Percentiles rank a stretch among this genome's conserved stretches.
Conservation (phyloP, 2,113 vertebrate species). For the Ramphastos sulfuratus region DNA sequence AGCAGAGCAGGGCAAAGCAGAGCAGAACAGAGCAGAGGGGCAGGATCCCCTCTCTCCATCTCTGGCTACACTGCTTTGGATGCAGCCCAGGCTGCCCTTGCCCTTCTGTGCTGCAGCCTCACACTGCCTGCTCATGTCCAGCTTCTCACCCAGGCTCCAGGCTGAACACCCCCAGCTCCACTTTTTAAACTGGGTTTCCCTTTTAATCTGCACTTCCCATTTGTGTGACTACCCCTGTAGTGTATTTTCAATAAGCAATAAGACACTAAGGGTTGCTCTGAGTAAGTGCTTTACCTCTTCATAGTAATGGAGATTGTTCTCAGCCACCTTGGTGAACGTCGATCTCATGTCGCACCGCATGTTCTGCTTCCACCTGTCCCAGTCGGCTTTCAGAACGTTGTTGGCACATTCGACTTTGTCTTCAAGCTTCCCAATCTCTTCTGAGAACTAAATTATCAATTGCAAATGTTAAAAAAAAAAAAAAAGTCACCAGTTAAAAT, state of each 20-base stretch:
- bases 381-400: slow-evolving; percentile 87
- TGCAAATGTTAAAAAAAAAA: background rate
- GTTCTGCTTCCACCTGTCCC: slow-evolving; percentile 86
- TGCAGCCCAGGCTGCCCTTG: too few relatives aligned
- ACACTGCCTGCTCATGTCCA: too few relatives aligned
- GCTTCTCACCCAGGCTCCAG: too few relatives aligned
- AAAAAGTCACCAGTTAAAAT: background rate
- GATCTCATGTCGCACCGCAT: slow-evolving; percentile 87
- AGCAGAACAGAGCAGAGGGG: too few relatives aligned
- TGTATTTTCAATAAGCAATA: background rate
- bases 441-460: slow-evolving; percentile 79
- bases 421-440: slow-evolving; percentile 88
- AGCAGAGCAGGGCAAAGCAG: too few relatives aligned
- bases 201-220: too few relatives aligned
- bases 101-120: too few relatives aligned
- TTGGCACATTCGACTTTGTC: slow-evolving; percentile 90
- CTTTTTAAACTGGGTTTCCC: too few relatives aligned
- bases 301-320: slow-evolving; percentile 87
- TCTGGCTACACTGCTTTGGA: too few relatives aligned
- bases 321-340: slow-evolving; percentile 81
- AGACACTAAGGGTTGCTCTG: background rate
- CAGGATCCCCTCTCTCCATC: too few relatives aligned
- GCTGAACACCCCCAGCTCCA: too few relatives aligned
- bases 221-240: too few relatives aligned
- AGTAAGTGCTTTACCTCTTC: slow-evolving; percentile 84